Evolutionary conservation across 1,140 invertebrate species (phyloP).

Genomic region (Uloborus diversus): DNA sequence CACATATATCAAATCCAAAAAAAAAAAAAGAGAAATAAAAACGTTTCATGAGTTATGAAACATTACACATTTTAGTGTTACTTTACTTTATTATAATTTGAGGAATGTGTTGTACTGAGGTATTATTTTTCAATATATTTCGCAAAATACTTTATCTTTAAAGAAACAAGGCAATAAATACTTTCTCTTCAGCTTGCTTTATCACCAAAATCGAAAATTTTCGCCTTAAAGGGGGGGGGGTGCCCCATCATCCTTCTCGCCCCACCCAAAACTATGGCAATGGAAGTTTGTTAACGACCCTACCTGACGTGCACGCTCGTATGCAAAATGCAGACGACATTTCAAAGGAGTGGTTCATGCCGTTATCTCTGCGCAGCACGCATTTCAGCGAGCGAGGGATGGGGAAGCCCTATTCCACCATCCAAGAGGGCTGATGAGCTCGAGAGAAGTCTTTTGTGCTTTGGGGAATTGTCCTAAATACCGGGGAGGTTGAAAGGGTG

Average conservation of each 20-base stretch:
- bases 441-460: slow-evolving; percentile 14
- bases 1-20: too few relatives aligned
- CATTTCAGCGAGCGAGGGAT: not conserved
- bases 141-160: too few relatives aligned
- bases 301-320: slow-evolving; percentile 7
- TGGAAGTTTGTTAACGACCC: slow-evolving; percentile 22
- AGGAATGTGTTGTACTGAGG: too few relatives aligned
- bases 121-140: too few relatives aligned
- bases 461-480: slow-evolving; percentile 51
- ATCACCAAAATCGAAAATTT: too few relatives aligned
- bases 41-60: too few relatives aligned
- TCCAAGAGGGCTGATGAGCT: slow-evolving; percentile 29
- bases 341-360: not conserved
- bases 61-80: too few relatives aligned
- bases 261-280: not conserved
- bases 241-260: not conserved
- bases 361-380: slow-evolving; percentile 38
- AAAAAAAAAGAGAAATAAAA: too few relatives aligned
- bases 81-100: too few relatives aligned
- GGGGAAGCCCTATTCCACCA: not conserved
- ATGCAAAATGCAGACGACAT: slow-evolving; percentile 2
- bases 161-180: too few relatives aligned
- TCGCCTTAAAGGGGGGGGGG: too few relatives aligned
- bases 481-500: not conserved
- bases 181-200: too few relatives aligned